A percentile compares a stretch with the other conserved stretches of the same genome.
Evolutionary conservation across 2,888 invertebrate species (phyloP).

Genomic region (Dynastes maya): DNA sequence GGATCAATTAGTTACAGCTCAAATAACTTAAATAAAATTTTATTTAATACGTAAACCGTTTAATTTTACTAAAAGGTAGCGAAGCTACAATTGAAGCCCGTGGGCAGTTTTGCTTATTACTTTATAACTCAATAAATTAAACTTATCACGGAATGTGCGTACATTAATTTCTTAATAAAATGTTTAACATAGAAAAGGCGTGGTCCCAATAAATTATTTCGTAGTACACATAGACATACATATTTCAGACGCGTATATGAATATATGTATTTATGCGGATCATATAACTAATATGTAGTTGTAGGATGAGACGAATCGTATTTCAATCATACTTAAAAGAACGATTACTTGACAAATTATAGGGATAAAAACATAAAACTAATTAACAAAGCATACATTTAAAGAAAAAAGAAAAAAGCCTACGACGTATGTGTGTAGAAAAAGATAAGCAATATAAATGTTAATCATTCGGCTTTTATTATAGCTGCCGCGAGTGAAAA

Average conservation of each 20-base stretch:
- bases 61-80: too few species aligned
- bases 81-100: not conserved
- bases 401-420: not conserved
- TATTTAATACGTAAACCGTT: too few species aligned
- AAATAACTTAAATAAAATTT: too few species aligned
- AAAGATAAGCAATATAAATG: conserved; percentile 31
- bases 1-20: too few species aligned
- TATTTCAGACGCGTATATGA: conserved; percentile 7
- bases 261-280: not conserved
- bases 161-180: conserved; percentile 36
- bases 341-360: conserved; percentile 35
- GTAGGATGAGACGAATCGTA: conserved; percentile 17
- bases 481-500: not conserved
- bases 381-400: conserved; percentile 23
- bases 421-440: not conserved
- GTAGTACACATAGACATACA: not conserved
- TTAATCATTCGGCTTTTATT: conserved; percentile 25
- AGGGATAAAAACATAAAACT: conserved; percentile 27
- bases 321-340: conserved; percentile 30
- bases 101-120: not conserved
- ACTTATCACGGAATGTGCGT: not conserved
- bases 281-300: conserved; percentile 10
- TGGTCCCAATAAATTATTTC: conserved; percentile 13
- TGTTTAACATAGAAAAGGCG: conserved; percentile 33
- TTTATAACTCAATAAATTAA: conserved; percentile 20